Evolutionary conservation across 1,140 invertebrate species (phyloP).

Genomic region (Battus philenor): DNA sequence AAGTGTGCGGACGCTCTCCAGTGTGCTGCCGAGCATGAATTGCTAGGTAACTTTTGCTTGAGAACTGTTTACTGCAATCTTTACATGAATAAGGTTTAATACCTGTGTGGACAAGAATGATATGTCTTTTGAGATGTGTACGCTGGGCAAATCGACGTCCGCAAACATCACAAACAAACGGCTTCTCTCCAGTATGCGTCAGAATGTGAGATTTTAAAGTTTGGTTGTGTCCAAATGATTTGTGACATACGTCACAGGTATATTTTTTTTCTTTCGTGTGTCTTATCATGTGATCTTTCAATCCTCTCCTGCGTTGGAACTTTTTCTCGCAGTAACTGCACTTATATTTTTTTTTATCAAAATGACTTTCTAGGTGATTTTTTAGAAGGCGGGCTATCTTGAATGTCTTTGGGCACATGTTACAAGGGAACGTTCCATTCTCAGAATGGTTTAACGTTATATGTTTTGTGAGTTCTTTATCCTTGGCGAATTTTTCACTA

Average conservation of each 20-base stretch:
- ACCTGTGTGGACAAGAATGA: slow-evolving; percentile 88
- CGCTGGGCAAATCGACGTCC: slow-evolving; percentile 88
- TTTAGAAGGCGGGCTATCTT: slow-evolving; percentile 43
- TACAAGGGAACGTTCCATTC: slow-evolving; percentile 36
- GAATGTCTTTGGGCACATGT: slow-evolving; percentile 37
- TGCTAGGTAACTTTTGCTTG: slow-evolving; percentile 80
- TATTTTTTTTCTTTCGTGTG: slow-evolving; percentile 75
- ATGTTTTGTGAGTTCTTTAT: slow-evolving; percentile 53
- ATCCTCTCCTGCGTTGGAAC: slow-evolving; percentile 50
- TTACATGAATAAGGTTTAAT: slow-evolving; percentile 89
- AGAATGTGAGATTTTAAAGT: slow-evolving; percentile 87
- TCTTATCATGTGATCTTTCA: slow-evolving; percentile 60
- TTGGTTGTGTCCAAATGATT: slow-evolving; percentile 86
- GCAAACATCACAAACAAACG: slow-evolving; percentile 90
- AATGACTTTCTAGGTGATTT: slow-evolving; percentile 46
- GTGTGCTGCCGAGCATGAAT: slow-evolving; percentile 75
- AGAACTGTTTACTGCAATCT: slow-evolving; percentile 90
- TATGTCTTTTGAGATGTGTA: slow-evolving; percentile 87
- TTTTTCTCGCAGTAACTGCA: slow-evolving; percentile 48
- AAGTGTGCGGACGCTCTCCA: slow-evolving; percentile 78
- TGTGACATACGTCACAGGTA: slow-evolving; percentile 83
- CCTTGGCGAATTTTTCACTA: slow-evolving; percentile 32
- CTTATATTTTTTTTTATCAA: slow-evolving; percentile 42
- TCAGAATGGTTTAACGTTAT: slow-evolving; percentile 32
- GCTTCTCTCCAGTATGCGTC: slow-evolving; percentile 91